phyloP scores from a whole-genome alignment of 1,140 invertebrate species.

The Pectinophora gossypiella region DNA sequence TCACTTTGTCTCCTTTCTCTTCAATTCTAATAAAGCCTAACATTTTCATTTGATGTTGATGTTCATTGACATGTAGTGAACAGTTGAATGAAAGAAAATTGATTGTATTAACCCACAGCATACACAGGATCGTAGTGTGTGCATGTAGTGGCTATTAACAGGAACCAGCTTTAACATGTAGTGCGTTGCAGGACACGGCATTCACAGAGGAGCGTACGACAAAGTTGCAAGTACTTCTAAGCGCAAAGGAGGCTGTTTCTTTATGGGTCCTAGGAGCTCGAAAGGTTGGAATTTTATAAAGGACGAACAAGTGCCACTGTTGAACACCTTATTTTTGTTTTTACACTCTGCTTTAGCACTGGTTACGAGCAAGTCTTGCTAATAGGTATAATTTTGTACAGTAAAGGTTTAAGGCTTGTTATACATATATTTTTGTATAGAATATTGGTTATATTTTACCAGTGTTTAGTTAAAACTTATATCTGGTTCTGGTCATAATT shows the following conservation, averaged over 20 bases:
- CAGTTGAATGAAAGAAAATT: background rate
- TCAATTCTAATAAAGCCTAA: background rate
- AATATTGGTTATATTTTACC: no score
- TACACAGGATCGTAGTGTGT: conserved; percentile 14
- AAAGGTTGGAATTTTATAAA: conserved; percentile 81
- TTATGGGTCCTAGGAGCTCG: conserved; percentile 91
- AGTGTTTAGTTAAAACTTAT: no score
- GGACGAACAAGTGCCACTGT: conserved; percentile 31
- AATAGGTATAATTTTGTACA: no score
- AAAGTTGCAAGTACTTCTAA: conserved; percentile 87
- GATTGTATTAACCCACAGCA: conserved; percentile 27
- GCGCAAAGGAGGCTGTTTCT: conserved; percentile 92
- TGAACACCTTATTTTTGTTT: conserved; percentile 30
- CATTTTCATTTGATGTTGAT: background rate
- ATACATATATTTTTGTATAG: no score
- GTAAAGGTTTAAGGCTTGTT: no score
- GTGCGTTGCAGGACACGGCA: conserved; percentile 81
- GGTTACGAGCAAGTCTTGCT: conserved; percentile 22
- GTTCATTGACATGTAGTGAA: no score
- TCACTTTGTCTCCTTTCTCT: background rate
- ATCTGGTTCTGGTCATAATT: no score
- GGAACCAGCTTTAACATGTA: conserved; percentile 62
- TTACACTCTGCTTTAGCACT: conserved; percentile 40
- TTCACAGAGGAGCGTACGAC: conserved; percentile 78
- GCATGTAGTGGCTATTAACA: conserved; percentile 68